These are phyloP conservation scores for Turritopsis dohrnii DNA, from an alignment of 30 jellyfish, hydroid and myxozoan species.

Conservation along the genomic window DNA sequence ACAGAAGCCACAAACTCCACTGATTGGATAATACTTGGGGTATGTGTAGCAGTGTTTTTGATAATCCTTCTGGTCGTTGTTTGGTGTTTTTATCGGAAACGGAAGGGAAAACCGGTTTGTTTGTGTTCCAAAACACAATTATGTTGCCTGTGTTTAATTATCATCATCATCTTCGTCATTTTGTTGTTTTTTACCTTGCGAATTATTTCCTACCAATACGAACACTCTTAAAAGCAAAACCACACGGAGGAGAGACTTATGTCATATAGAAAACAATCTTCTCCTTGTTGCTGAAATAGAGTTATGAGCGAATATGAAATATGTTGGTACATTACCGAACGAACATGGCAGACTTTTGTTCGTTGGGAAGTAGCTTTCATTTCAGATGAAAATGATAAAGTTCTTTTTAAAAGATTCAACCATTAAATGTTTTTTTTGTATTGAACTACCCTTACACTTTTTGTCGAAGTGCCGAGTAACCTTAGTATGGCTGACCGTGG, in stretches of 20 bases:
- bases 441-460: too few species aligned
- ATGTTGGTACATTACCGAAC: too few species aligned
- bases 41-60: neutral
- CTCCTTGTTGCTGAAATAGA: neutral
- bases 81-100: neutral
- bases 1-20: neutral
- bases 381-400: too few species aligned
- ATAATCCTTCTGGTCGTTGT: neutral
- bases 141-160: neutral
- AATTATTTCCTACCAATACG: constrained; percentile 6
- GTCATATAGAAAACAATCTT: neutral
- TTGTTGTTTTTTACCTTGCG: neutral
- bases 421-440: too few species aligned
- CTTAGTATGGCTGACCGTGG: too few species aligned
- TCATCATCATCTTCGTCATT: neutral
- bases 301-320: too few species aligned
- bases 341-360: too few species aligned
- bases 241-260: neutral
- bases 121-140: neutral
- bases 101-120: neutral
- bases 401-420: too few species aligned
- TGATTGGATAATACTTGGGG: constrained; percentile 15
- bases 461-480: too few species aligned
- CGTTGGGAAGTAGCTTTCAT: too few species aligned
- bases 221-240: neutral